Base-by-base conservation (phyloP, 1,140 invertebrate genomes). In the Euglossa dilemma region DNA sequence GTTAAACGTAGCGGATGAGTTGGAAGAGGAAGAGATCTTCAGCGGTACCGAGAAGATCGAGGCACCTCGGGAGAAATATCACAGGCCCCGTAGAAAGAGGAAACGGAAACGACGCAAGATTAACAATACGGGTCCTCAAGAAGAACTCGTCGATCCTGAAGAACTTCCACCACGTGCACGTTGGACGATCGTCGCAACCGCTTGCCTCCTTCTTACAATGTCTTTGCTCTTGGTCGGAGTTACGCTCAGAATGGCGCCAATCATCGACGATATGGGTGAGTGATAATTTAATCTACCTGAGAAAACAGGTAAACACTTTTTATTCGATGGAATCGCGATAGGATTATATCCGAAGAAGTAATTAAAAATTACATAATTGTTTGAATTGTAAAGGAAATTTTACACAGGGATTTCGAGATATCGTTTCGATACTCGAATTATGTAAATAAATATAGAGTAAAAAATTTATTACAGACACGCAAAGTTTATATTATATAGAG, bases 201-300 rank as follows among this genome's bases (percentile, higher is more conserved):
- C 97, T 59, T 97, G 97, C 88, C 95, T 98, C 63, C 95, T 98
- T 56, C 95, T 98, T 23, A 96, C 98, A 84, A 97, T 98, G 95
- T 98, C 97, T 91, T 95, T 98, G 84, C 95, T 98, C 74, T 94
- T 98, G 28, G 97, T 98, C n/a, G 98, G 97, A 4, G 96, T 98
- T 59, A 98, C 98, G 0, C 94, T 98, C 6, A 94, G 97, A 56
- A 98, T 98, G 97, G 98, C 98, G 6, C 98, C 98, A 2, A 96
- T 98, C 72, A 98, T 98, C 87, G 98, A 98, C 91, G 97, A 98
- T 91, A 98, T 98, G 96, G 98, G 98, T 98, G 93, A 97, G 97
- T 96, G 6, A 18, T 6, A 76, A 57, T 18, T 57, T 59, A 3
- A 0, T 12, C 11, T 23, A 6, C 16, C 8, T 8, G 1, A 63